Evolutionary conservation across 2,113 vertebrate genomes (phyloP).

Genomic region (Tapirus terrestris): DNA sequence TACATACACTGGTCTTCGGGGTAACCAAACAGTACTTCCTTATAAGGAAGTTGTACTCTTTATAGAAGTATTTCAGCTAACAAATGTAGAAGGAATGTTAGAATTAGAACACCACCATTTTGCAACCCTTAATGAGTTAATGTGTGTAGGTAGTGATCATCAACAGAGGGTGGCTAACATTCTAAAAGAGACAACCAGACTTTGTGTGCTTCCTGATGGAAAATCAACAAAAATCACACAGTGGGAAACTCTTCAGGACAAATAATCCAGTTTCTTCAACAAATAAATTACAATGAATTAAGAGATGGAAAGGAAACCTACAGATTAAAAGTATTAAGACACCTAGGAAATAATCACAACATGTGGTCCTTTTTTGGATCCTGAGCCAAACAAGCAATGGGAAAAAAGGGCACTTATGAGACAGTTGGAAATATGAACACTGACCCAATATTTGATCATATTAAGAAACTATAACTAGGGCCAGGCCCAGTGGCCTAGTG

Average conservation of each 20-base stretch:
- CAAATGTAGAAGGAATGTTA: background rate
- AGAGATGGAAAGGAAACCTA: background rate
- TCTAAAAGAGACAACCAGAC: slow-evolving; percentile 7
- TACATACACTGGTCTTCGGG: background rate
- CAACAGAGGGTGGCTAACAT: background rate
- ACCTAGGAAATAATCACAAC: background rate
- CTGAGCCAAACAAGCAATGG: slow-evolving; percentile 5
- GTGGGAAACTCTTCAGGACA: background rate
- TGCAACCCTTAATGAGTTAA: background rate
- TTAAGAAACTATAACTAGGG: background rate
- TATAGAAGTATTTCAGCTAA: background rate
- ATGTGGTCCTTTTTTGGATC: background rate
- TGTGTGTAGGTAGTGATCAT: background rate
- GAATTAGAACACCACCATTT: background rate
- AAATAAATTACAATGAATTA: background rate
- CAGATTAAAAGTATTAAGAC: slow-evolving; percentile 24
- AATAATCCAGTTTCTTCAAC: background rate
- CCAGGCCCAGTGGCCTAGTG: too few relatives aligned
- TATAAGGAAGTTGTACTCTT: background rate
- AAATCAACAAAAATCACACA: background rate
- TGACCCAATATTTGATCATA: background rate
- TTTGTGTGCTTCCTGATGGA: background rate
- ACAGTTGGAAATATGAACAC: background rate
- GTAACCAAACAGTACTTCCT: background rate
- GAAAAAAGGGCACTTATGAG: background rate